Base-by-base conservation (phyloP, 2,888 invertebrate species). In the Norana najaformis region DNA sequence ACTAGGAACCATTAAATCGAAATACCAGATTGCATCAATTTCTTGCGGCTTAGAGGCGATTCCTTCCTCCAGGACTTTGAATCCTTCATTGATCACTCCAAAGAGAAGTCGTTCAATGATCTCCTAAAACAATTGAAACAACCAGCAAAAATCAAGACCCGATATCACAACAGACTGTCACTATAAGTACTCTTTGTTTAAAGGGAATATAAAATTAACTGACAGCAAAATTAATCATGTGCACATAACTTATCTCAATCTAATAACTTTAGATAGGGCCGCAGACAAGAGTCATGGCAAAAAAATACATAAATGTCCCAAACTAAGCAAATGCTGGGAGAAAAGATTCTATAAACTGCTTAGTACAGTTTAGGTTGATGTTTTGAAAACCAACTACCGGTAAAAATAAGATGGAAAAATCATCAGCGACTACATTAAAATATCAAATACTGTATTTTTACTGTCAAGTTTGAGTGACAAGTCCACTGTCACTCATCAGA, bases 1-100 rank as follows among this genome's bases (percentile, higher is more conserved):
- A 2, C 88, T 18, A 39, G 20, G 39, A 35, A 39, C 30, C 30
- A 38, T 37, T 89, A 83, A 85, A 88, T 36, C 41, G n/a, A 89
- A 92, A 91, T 90, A 94, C 94, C 93, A 93, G 88, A 93, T 93
- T 53, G 93, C 92, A 91, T 94, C 94, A 90, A 94, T 93, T 90
- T 94, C 94, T 89, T 94, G 93, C 23, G 94, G 93, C 90, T 93
- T 93, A 38, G 92, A 91, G 53, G 93, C 93, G 14, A 94, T 92
- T 37, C 93, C 93, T 85, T 94, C 94, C 90, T 94, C 94, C 88
- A 94, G 91, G 83, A 93, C 92, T 89, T 92, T 93, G 91, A 94
- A 94, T 14, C 94, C 94, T 91, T 94, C 94, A 91, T 94, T 94
- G 69, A 94, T 93, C 89, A 92, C 90, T 18, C 93, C 90, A 92